These are phyloP conservation scores for Antechinus flavipes DNA, from an alignment of 2,113 vertebrate genomes.

Conservation along the genomic window DNA sequence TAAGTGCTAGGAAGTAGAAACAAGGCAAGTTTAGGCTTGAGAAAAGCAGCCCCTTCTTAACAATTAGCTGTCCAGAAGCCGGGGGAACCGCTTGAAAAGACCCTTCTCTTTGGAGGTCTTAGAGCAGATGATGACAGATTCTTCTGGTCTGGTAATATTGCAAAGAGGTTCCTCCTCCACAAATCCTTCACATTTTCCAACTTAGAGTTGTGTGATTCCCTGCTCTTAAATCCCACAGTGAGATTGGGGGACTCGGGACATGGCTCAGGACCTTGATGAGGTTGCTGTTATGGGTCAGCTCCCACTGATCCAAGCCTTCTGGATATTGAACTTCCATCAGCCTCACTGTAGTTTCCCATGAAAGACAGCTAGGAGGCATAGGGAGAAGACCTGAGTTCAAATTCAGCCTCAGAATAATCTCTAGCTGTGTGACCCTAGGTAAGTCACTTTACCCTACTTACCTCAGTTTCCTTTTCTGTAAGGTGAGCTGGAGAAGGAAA, in stretches of 20 bases:
- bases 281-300: neutral
- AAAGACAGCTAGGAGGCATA: neutral
- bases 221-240: neutral
- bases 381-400: neutral
- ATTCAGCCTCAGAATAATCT: neutral
- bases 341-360: neutral
- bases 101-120: neutral
- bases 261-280: neutral
- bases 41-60: neutral
- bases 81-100: neutral
- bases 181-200: neutral
- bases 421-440: no score
- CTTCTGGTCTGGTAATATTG: neutral
- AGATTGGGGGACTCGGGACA: no score
- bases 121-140: neutral
- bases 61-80: neutral
- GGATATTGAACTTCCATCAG: neutral
- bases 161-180: neutral
- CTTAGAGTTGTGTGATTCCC: neutral
- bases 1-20: neutral
- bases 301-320: neutral
- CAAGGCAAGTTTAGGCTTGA: neutral
- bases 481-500: neutral
- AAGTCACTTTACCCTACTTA: neutral
- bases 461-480: neutral